phyloP scores from a whole-genome alignment of 2,113 vertebrate species.

The Tychaedon coryphoeus region DNA sequence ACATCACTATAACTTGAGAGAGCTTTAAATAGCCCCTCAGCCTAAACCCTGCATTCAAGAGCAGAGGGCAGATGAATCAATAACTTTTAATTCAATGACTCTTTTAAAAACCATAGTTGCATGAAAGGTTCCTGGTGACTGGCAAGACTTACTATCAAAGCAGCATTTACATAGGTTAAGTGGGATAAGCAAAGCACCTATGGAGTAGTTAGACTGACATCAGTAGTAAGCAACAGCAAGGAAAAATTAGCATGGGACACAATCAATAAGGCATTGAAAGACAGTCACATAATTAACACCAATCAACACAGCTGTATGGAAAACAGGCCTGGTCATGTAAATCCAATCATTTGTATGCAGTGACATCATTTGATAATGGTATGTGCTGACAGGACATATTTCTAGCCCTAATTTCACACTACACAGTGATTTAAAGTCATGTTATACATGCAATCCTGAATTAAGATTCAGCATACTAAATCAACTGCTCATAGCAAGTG shows the following conservation, averaged over 20 bases:
- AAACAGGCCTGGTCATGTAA: slow-evolving; percentile 41
- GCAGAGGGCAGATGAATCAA: neutral
- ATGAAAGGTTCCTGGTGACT: neutral
- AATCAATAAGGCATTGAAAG: slow-evolving; percentile 55
- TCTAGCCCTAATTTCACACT: neutral
- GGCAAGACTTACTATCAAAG: neutral
- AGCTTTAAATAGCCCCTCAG: neutral
- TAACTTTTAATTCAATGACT: neutral
- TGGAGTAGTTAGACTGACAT: neutral
- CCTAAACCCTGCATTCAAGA: neutral
- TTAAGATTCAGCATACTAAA: neutral
- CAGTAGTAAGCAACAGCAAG: neutral
- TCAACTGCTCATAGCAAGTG: neutral
- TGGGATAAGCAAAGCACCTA: neutral
- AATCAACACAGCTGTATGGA: slow-evolving; percentile 48
- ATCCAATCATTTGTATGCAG: slow-evolving; percentile 26
- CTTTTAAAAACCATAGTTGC: neutral
- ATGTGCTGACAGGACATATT: neutral
- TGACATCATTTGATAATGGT: slow-evolving; percentile 7
- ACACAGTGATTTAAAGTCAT: neutral
- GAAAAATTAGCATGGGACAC: slow-evolving; percentile 23
- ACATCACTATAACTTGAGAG: neutral
- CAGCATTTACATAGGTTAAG: neutral
- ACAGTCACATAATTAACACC: slow-evolving; percentile 32
- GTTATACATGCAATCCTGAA: neutral